Base-by-base conservation (phyloP, 2,888 invertebrate genomes). In the Oegoconia quadripuncta region DNA sequence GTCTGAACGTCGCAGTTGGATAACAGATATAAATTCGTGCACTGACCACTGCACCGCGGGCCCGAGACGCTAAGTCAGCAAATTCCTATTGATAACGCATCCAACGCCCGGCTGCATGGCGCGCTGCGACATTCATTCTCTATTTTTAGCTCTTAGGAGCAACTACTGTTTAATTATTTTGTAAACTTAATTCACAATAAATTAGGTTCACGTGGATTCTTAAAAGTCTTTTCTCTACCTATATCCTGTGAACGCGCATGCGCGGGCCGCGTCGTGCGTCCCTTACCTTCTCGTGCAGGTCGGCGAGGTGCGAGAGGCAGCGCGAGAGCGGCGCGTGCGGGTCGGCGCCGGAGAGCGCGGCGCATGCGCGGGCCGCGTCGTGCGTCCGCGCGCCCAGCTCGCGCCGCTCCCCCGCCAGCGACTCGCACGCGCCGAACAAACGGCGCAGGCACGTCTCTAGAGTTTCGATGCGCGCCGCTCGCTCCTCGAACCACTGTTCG, bases 401-500 rank as follows among this genome's bases (percentile, higher is more conserved):
- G 55, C 94, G 93, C 37, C 99, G 90, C 69, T 97, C 95, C 28
- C 90, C 88, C 9, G 97, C 97, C 52, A 99, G 90, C 1, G 94
- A 90, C 74, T 98, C 98, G 42, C 98, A 92, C 52, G 96, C 95
- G 18, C 91, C 89, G 74, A 95, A 95, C 46, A 98, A 86, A 53
- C 97, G 95, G 29, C 96, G 91, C 39, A 99, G 88, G 66, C 97
- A 96, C 46, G 90, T 89, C 72, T 99, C 98, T 15, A 99, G 87
- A 23, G 93, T 93, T 66, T 99, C 98, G 27, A 99, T 92, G 74
- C 97, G 97, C 4, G 92, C 90, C 16, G 95, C 92, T 64, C 97
- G 97, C 74, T 99, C 98, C 74, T 99, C 98, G 86, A 99, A 99
- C 99, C 99, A 99, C 96, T 98, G 58, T 1, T 6, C 26, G 3